phyloP scores from a whole-genome alignment of 1,140 invertebrate genomes.

The Drosophila orosa region DNA sequence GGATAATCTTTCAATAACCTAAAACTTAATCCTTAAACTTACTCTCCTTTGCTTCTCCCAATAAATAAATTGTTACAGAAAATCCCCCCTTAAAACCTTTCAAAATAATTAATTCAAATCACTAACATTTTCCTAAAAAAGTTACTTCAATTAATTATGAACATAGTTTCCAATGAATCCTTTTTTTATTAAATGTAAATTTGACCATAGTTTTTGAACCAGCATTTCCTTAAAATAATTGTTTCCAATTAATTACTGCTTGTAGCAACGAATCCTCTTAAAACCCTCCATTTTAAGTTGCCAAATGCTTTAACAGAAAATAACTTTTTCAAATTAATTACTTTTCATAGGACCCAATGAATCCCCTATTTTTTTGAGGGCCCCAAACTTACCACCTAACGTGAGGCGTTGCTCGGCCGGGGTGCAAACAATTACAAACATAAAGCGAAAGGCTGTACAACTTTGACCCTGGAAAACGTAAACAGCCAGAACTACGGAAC shows the following conservation, averaged over 20 bases:
- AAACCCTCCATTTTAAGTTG: not conserved
- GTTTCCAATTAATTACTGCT: constrained; percentile 10
- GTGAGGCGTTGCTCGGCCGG: constrained; percentile 52
- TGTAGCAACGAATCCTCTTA: too few species aligned
- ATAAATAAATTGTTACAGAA: not conserved
- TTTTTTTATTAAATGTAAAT: not conserved
- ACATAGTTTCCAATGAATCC: not conserved
- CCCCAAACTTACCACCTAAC: constrained; percentile 22
- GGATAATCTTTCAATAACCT: not conserved
- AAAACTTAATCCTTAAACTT: not conserved
- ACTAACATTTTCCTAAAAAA: not conserved
- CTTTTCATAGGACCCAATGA: constrained; percentile 5
- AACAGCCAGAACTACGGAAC: constrained; percentile 56
- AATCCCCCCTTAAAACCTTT: too few species aligned
- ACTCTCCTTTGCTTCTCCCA: not conserved
- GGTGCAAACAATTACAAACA: constrained; percentile 76
- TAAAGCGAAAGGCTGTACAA: constrained; percentile 71
- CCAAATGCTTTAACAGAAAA: not conserved
- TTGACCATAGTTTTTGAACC: not conserved
- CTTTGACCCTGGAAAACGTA: constrained; percentile 75
- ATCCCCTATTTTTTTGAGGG: not conserved
- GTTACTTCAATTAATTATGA: not conserved
- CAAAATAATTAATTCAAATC: not conserved
- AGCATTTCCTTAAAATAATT: not conserved
- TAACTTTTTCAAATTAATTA: constrained; percentile 23